A percentile compares a stretch with the other conserved stretches of the same genome.
These are phyloP conservation scores for Enteromius radiatus DNA, from an alignment of 2,797 vertebrate genomes.

Conservation along the genomic window DNA sequence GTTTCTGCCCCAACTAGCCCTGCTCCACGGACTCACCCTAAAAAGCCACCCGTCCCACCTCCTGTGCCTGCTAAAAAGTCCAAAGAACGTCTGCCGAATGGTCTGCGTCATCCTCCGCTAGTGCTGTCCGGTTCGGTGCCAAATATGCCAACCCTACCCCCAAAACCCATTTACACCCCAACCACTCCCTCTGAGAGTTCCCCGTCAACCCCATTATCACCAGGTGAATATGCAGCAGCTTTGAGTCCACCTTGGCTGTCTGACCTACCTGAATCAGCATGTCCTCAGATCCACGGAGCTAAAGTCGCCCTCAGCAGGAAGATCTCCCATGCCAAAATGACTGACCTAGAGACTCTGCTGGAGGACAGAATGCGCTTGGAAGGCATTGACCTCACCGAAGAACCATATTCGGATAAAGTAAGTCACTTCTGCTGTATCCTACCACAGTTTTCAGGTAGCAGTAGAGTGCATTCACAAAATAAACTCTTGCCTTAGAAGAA, in stretches of 20 bases:
- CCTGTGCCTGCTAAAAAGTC: slow-evolving; percentile 97
- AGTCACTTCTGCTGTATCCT: slow-evolving; percentile 8
- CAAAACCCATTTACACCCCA: slow-evolving; percentile 68
- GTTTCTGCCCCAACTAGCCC: slow-evolving; percentile 68
- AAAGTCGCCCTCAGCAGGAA: slow-evolving; percentile 81
- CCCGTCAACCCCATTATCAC: slow-evolving; percentile 50
- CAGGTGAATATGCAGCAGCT: slow-evolving; percentile 73
- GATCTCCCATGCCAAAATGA: slow-evolving; percentile 81
- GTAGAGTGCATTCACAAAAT: background rate
- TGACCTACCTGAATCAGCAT: slow-evolving; percentile 79
- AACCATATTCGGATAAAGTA: slow-evolving; percentile 98
- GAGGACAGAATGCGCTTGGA: slow-evolving; percentile 88
- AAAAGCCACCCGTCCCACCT: slow-evolving; percentile 90
- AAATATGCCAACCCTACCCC: slow-evolving; percentile 69
- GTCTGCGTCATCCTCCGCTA: slow-evolving; percentile 79
- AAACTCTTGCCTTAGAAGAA: background rate
- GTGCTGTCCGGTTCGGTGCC: slow-evolving; percentile 74
- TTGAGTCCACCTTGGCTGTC: slow-evolving; percentile 86
- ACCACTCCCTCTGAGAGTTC: slow-evolving; percentile 66
- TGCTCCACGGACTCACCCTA: slow-evolving; percentile 79
- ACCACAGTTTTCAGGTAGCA: background rate
- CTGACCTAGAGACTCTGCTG: slow-evolving; percentile 85
- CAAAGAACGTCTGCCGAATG: slow-evolving; percentile 89
- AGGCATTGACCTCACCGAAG: slow-evolving; percentile 94
- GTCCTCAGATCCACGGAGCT: slow-evolving; percentile 81